Conservation (phyloP, 2,888 invertebrate genomes). For the Athalia cordata region DNA sequence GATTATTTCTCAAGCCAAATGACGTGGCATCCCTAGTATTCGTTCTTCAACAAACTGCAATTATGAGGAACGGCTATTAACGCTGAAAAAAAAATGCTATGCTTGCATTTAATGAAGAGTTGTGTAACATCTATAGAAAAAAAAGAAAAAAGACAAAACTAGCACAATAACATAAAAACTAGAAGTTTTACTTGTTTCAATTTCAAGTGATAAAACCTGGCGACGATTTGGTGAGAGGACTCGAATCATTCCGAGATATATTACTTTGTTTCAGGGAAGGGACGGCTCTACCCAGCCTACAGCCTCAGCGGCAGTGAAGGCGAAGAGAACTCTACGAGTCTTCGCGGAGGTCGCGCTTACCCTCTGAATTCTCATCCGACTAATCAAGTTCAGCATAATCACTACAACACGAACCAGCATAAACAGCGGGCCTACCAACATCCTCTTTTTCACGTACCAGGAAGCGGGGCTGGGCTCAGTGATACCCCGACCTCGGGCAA, state of each 20-base stretch:
- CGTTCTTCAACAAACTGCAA: not conserved
- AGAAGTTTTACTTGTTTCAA: not conserved
- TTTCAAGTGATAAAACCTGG: no score
- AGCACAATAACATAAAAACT: conserved; percentile 9
- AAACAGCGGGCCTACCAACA: conserved; percentile 67
- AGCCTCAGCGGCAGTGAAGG: conserved; percentile 86
- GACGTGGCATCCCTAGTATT: conserved; percentile 16
- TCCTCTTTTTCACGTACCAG: conserved; percentile 72
- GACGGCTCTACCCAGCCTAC: conserved; percentile 88
- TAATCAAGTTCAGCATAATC: conserved; percentile 70
- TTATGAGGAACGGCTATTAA: not conserved
- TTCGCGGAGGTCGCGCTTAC: conserved; percentile 75
- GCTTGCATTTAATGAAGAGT: not conserved
- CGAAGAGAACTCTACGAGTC: conserved; percentile 76
- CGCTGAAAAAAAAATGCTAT: conserved; percentile 2
- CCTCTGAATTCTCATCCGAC: conserved; percentile 70
- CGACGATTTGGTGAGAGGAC: conserved; percentile 18
- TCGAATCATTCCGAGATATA: conserved; percentile 32
- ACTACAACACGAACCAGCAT: conserved; percentile 68
- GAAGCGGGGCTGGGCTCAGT: conserved; percentile 79
- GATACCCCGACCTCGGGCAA: conserved; percentile 90
- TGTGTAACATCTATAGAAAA: not conserved
- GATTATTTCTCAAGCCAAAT: conserved; percentile 32
- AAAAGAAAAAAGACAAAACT: not conserved
- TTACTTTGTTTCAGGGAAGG: conserved; percentile 79